Conservation (phyloP, 2,113 vertebrate species). For the Tricholaema leucomelas region DNA sequence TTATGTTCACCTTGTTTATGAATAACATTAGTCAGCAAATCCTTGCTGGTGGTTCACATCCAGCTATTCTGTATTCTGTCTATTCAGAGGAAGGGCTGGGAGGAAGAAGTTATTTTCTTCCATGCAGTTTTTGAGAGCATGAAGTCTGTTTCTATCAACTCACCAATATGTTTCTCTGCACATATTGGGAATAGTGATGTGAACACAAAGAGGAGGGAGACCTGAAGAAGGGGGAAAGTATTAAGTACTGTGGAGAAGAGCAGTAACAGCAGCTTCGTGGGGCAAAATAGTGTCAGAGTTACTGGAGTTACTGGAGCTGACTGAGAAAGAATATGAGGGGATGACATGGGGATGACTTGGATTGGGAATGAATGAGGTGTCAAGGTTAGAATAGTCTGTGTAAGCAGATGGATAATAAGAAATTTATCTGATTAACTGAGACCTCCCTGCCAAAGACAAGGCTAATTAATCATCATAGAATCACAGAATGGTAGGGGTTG, state of each 20-base stretch:
- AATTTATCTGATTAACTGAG: background rate
- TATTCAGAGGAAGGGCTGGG: background rate
- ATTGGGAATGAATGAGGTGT: background rate
- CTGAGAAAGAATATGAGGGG: background rate
- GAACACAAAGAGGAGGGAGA: background rate
- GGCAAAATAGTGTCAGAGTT: background rate
- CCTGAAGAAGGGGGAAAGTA: background rate
- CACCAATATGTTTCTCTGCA: background rate
- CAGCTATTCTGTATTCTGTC: background rate
- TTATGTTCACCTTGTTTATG: background rate
- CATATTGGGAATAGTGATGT: rapidly evolving
- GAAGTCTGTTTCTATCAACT: background rate
- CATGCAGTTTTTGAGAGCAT: background rate
- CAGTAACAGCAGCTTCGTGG: background rate
- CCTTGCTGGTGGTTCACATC: background rate
- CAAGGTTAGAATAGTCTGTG: background rate
- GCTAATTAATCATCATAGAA: background rate
- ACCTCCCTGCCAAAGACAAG: background rate
- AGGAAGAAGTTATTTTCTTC: background rate
- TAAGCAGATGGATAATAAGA: background rate
- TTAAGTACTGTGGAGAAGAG: background rate
- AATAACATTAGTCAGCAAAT: conserved; percentile 1
- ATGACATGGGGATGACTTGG: background rate
- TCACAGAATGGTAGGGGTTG: too few relatives aligned
- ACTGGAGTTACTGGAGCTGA: background rate